Base-by-base conservation (phyloP, 2,797 vertebrate genomes). In the Acanthurus leucopareius region DNA sequence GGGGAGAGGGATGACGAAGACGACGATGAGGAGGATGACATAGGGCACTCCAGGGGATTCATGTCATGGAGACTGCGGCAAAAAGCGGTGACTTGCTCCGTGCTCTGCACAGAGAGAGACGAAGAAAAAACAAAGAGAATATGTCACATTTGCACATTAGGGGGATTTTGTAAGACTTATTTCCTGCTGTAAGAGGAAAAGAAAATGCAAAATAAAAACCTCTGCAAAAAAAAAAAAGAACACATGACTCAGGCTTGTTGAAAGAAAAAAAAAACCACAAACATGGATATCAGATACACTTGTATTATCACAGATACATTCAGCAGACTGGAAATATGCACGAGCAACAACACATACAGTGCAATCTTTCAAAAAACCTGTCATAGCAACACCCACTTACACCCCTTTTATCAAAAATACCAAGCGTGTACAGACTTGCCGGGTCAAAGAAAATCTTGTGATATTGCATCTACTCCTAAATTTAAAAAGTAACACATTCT, bases 61-160 rank as follows among this genome's bases (percentile, higher is more conserved):
- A 99, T 97, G 86, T 97, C 97, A 86, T 97, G 97, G 88, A 97
- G 96, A 83, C 96, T 96, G 85, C 95, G 97, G 91, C 97, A 97
- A 86, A 97, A 97, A 70, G 95, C 94, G 13, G 96, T 93, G 51
- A 97, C 95, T 90, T 97, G 96, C 83, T 97, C 97, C 0, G 97
- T 96, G 86, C 94, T 97, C 97, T 99, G 93, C 0, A 14, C 7
- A 65, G 51, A 63, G 45, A 56, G 42, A 77, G 52, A 63, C 1
- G 76, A 32, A 72, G n/a, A 35, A 35, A 35, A 35, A 35, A 35
- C 32, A 35, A 20, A 65, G 17, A 68, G 56, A 35, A 61, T 1
- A 58, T 11, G 38, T 47, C n/a, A 57, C 2, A 20, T 47, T 35
- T 15, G 22, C 0, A 0, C 3, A 48, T 57, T 3, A 9, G 14